Evolutionary conservation across 2,888 invertebrate species (phyloP).

Genomic region (Ichneumon xanthorius): DNA sequence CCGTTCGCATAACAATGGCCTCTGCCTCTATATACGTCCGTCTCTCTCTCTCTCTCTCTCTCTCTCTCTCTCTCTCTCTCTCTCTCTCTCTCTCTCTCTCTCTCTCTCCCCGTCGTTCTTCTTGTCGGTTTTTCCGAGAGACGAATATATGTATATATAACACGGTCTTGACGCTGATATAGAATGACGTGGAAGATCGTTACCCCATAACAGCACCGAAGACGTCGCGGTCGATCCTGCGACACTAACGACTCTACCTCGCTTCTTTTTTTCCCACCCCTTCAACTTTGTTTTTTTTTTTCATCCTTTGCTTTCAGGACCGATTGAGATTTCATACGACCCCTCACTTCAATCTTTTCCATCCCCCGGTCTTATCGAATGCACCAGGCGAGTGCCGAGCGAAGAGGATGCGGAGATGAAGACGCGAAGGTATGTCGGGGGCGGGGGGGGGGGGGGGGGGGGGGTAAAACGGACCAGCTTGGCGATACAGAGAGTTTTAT

Average conservation of each 20-base stretch:
- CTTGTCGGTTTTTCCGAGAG: not conserved
- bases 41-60: not conserved
- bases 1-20: constrained; percentile 65
- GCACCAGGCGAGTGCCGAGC: constrained; percentile 6
- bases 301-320: constrained; percentile 39
- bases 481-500: too few species aligned
- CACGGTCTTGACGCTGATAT: constrained; percentile 60
- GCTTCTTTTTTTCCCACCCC: constrained; percentile 33
- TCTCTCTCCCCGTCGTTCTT: constrained; percentile 21
- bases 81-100: not conserved
- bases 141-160: constrained; percentile 6
- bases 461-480: too few species aligned
- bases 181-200: constrained; percentile 69
- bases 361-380: constrained; percentile 48
- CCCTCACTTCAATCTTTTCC: constrained; percentile 58
- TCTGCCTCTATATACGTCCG: constrained; percentile 35
- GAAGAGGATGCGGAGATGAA: not conserved
- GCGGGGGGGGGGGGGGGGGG: too few species aligned
- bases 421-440: not conserved
- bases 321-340: constrained; percentile 66
- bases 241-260: constrained; percentile 65
- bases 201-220: constrained; percentile 53
- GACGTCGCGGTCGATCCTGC: constrained; percentile 57
- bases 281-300: constrained; percentile 29
- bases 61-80: not conserved